Base-by-base conservation (phyloP, 2,797 vertebrate species). In the Selene dorsalis region DNA sequence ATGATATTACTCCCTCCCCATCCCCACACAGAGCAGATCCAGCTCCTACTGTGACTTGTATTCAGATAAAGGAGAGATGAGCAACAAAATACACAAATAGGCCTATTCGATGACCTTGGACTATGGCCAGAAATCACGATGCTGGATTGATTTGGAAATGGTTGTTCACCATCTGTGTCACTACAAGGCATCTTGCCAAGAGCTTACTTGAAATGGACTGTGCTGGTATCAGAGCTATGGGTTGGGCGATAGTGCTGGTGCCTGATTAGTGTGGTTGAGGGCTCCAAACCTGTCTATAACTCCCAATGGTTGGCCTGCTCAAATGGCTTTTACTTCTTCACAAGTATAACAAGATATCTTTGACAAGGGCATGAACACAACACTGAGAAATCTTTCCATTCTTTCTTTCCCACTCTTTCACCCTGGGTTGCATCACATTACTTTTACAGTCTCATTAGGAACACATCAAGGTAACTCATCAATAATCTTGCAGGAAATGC, bases 371-470 rank as follows among this genome's bases (percentile, higher is more conserved):
- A 17, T 72, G 58, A 50, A 52, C 12, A 38, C 32, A 57, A 7
- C 22, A 38, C 8, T 24, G 10, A 45, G 10, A 58, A 59, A 39
- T 17, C 18, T 66, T 20, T 48, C 20, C 39, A 50, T 20, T 39
- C 4, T 38, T 10, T 43, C n/a, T 38, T 8, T 48, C n/a, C 22
- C 12, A 59, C 57, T 30, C 55, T 6, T 22, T 50, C 35, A 4
- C 13, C 9, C 45, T 55, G 18, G 61, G 66, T 56, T 69, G 63
- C 48, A 60, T 77, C 20, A 47, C 10, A 52, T 62, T 48, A 39
- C n/a, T 67, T 74, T 75, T 48, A 62, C 16, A 32, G 71, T 50
- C 69, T 68, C 50, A 48, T 78, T 68, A 68, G 64, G 65, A 79
- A 57, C 67, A 59, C 60, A 56, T 71, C 63, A 41, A 58, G 22